Conservation (phyloP, 2,888 invertebrate species). For the Andrena praecox region DNA sequence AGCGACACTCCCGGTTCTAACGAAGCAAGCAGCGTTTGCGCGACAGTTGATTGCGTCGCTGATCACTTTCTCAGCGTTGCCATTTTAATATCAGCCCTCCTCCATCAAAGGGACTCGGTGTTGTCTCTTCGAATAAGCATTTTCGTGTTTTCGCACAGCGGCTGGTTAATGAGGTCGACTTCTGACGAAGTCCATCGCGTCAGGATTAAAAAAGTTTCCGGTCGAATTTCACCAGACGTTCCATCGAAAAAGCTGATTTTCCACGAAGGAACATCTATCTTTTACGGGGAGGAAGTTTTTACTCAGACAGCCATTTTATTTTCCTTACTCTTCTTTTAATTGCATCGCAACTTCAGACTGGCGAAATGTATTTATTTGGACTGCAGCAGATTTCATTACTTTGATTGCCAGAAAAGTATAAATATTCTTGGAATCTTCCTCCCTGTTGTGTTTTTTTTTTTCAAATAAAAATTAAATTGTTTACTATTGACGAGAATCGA, state of each 20-base stretch:
- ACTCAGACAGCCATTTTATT: slow-evolving; percentile 24
- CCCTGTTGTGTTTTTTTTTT: no score
- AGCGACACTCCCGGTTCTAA: slow-evolving; percentile 1
- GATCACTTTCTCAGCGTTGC: background rate
- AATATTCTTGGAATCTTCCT: background rate
- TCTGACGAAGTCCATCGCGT: slow-evolving; percentile 27
- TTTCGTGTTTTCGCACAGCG: background rate
- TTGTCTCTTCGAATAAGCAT: background rate
- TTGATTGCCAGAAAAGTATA: no score
- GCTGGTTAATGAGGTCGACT: slow-evolving; percentile 18
- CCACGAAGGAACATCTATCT: background rate
- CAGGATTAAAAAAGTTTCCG: slow-evolving; percentile 24
- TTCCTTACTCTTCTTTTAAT: background rate
- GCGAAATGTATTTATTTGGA: slow-evolving; percentile 5
- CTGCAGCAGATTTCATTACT: background rate
- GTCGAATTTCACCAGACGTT: slow-evolving; percentile 12
- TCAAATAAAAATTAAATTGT: no score
- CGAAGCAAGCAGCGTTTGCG: slow-evolving; percentile 10
- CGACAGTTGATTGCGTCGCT: slow-evolving; percentile 6
- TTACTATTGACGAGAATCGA: no score
- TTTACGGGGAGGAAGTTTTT: background rate
- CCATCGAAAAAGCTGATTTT: slow-evolving; percentile 28
- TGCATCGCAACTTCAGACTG: background rate
- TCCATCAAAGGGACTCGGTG: background rate
- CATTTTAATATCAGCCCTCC: background rate